These are phyloP conservation scores for Xiphorhynchus elegans DNA, from an alignment of 2,113 vertebrate genomes.

Conservation along the genomic window DNA sequence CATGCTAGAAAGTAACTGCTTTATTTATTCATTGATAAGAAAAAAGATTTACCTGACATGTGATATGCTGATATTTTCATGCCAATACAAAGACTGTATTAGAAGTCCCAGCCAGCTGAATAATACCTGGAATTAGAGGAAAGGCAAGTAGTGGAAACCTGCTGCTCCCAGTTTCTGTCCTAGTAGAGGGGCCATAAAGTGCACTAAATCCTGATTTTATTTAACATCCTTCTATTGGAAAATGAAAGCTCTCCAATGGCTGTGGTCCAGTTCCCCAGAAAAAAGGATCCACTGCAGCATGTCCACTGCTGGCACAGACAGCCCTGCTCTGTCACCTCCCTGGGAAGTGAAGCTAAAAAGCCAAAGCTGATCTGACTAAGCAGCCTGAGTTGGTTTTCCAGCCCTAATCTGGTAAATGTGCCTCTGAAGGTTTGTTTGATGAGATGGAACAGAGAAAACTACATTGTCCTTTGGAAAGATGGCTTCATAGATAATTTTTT, in stretches of 20 bases:
- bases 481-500: not conserved
- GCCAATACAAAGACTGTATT: not conserved
- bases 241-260: not conserved
- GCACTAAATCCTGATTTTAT: not conserved
- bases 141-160: not conserved
- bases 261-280: not conserved
- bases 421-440: not conserved
- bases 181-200: not conserved
- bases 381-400: not conserved
- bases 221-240: not conserved
- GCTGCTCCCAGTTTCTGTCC: not conserved
- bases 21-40: not conserved
- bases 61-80: not conserved
- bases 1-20: not conserved
- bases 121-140: not conserved
- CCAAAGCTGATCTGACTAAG: not conserved
- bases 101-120: not conserved
- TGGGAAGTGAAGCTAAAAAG: not conserved
- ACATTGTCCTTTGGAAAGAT: not conserved
- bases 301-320: not conserved
- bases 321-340: not conserved
- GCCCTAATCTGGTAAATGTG: not conserved
- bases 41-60: not conserved
- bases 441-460: not conserved
- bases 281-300: not conserved